phyloP scores from a whole-genome alignment of 1,140 invertebrate genomes.

The Ooceraea biroi region DNA sequence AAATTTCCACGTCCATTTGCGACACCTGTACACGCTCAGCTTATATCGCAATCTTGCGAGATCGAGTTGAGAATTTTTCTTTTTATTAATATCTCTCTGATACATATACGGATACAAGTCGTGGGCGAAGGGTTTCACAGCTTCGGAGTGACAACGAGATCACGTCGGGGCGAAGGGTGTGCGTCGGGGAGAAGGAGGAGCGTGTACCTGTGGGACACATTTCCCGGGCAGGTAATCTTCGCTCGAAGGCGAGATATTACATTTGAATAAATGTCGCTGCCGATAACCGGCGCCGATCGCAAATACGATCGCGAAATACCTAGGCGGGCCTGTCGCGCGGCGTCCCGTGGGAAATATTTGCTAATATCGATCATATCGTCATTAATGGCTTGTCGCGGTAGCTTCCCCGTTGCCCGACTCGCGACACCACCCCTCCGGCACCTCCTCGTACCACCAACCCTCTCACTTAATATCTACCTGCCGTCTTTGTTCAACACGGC shows the following conservation, averaged over 20 bases:
- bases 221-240: constrained; percentile 84
- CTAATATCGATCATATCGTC: constrained; percentile 85
- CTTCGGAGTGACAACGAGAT: constrained; percentile 38
- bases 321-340: constrained; percentile 61
- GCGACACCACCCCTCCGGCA: constrained; percentile 9
- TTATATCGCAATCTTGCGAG: background rate
- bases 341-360: constrained; percentile 84
- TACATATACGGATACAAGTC: background rate
- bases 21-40: background rate
- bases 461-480: constrained; percentile 21
- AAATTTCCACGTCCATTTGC: background rate
- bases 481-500: constrained; percentile 41
- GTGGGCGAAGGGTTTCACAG: background rate
- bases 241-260: constrained; percentile 84
- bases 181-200: constrained; percentile 48
- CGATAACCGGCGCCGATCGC: constrained; percentile 79
- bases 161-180: constrained; percentile 1
- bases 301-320: constrained; percentile 78
- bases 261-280: constrained; percentile 86
- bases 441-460: constrained; percentile 9
- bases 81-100: constrained; percentile 51
- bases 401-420: constrained; percentile 61
- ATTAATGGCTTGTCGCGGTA: constrained; percentile 80
- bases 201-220: constrained; percentile 82
- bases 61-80: background rate